These are phyloP conservation scores for Leptinotarsa lineolata DNA, from an alignment of 1,140 invertebrate genomes.

Conservation along the genomic window DNA sequence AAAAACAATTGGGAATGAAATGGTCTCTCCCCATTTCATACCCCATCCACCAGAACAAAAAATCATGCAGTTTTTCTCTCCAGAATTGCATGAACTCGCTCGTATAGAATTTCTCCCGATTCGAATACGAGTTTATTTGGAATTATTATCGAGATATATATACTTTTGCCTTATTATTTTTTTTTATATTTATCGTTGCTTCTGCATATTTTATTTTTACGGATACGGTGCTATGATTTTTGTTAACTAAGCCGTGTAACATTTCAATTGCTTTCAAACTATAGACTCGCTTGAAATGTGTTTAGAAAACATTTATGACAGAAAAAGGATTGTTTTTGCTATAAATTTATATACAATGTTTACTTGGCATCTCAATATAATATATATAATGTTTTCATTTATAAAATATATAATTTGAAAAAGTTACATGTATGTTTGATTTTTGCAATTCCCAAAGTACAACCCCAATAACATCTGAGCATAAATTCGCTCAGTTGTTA, in stretches of 20 bases:
- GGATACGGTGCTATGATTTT: constrained; percentile 37
- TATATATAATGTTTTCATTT: constrained; percentile 43
- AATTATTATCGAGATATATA: constrained; percentile 17
- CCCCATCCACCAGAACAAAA: constrained; percentile 10
- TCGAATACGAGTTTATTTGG: constrained; percentile 14
- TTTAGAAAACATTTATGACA: constrained; percentile 34
- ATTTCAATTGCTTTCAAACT: constrained; percentile 19
- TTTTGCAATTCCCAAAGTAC: too few relatives aligned
- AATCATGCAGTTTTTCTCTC: constrained; percentile 33
- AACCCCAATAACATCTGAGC: too few relatives aligned
- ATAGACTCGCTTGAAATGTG: constrained; percentile 32
- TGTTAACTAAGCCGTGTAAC: constrained; percentile 29
- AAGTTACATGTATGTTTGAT: neutral
- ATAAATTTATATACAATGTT: constrained; percentile 35
- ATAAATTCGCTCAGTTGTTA: too few relatives aligned
- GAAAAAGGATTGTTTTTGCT: constrained; percentile 43
- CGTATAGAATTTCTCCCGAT: constrained; percentile 27
- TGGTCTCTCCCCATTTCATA: constrained; percentile 35
- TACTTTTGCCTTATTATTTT: constrained; percentile 31
- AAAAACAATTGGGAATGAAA: constrained; percentile 18
- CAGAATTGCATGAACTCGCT: constrained; percentile 28
- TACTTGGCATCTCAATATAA: constrained; percentile 40
- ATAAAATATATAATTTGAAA: constrained; percentile 30
- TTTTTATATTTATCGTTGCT: constrained; percentile 39
- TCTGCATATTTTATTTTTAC: constrained; percentile 38